Evolutionary conservation across 2,797 vertebrate species (phyloP), one percentile per base, ranked within the genome.

Genomic region (Acanthurus tractus): DNA sequence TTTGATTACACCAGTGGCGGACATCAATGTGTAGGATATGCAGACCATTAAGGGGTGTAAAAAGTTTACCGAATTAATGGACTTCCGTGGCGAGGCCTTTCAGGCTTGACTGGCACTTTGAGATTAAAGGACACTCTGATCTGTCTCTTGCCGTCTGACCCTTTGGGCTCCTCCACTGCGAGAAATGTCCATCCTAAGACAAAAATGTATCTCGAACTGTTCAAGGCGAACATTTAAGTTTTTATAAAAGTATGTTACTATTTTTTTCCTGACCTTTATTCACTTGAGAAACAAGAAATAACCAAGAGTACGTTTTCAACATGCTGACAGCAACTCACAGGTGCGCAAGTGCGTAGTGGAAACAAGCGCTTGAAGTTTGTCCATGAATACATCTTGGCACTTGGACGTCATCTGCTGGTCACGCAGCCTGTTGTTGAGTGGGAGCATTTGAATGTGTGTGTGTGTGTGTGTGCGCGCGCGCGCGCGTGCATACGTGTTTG

Each of bases 11-110:
- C 90, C 81, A 88, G 87, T 69, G 81, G 81, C 82, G 88, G 88
- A 93, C 94, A 95, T 94, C 94, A 93, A 89, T 93, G 93, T 86
- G 88, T 81, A 86, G 87, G 89, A 93, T 89, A 93, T 93, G 91
- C 89, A 86, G 86, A 92, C 91, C 88, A 89, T 90, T 89, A 91
- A 83, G 81, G 82, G 89, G 92, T 94, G 95, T 92, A 93, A 94
- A 94, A 93, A 93, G 93, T 93, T 93, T 88, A 92, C 91, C 74
- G 90, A 95, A 94, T 95, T 92, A 94, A 95, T 94, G 88, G 92
- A 82, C 93, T 94, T 94, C 92, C 93, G 92, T 23, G 89, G 92
- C 68, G 86, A 91, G 86, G 90, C 86, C 89, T 92, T 91, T 93
- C 82, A 94, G 91, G 86, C 42, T 57, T 89, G 94, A 92, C 93